These are phyloP conservation scores for Conger conger DNA, from an alignment of 2,113 vertebrate genomes.

Conservation along the genomic window DNA sequence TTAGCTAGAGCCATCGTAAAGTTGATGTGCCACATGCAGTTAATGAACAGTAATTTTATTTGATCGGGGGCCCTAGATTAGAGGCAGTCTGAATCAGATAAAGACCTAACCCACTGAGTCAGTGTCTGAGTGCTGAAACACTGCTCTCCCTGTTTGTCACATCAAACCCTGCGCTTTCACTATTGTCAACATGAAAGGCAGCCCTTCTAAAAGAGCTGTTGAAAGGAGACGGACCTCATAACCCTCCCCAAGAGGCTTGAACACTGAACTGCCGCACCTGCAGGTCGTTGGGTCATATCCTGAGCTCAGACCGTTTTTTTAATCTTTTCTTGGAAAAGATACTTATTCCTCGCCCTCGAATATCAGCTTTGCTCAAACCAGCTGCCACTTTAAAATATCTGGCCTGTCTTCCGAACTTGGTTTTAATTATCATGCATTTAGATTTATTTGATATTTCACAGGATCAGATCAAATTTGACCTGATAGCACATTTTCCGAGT, in stretches of 20 bases:
- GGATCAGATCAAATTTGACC: no score
- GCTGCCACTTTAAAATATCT: no score
- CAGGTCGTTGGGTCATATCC: neutral
- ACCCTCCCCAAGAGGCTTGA: neutral
- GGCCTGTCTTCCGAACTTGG: no score
- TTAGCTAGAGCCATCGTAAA: neutral
- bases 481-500: no score
- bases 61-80: slow-evolving; percentile 26
- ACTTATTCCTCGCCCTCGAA: neutral
- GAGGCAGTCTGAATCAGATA: slow-evolving; percentile 43
- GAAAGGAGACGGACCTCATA: neutral
- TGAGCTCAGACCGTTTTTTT: neutral
- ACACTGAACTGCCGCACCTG: neutral
- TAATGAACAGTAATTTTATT: slow-evolving; percentile 23
- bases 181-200: neutral
- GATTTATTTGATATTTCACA: no score
- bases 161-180: neutral
- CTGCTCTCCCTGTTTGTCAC: neutral
- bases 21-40: slow-evolving; percentile 18
- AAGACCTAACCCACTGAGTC: slow-evolving; percentile 19
- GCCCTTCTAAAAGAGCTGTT: neutral
- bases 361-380: no score
- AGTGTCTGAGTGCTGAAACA: slow-evolving; percentile 13
- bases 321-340: neutral
- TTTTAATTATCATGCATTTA: no score